Base-by-base conservation (phyloP, 2,113 vertebrate genomes). In the Eurypyga helias region DNA sequence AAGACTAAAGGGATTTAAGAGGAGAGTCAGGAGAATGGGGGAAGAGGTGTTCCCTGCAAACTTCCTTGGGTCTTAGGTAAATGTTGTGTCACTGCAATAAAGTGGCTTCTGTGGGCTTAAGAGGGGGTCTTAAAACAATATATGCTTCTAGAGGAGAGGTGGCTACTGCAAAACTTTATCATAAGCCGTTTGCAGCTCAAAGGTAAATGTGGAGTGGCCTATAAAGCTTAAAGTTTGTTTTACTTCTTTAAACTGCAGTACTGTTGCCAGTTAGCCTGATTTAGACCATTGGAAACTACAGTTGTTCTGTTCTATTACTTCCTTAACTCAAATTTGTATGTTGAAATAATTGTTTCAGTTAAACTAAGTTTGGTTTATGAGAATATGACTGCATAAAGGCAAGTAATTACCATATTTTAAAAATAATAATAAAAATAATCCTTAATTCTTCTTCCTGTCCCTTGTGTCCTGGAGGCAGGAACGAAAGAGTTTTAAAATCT, bases 401-500 rank as follows among this genome's bases (percentile, higher is more conserved):
- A 91, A 90, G 64, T 67, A 87, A 77, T 84, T 91, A 43, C 18
- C 10, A 7, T 79, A 13, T 58, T 94, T 86, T 75, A 5, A 2
- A 57, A 83, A 70, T 71, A 82, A 45, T 52, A 57, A 69, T 26
- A 38, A 91, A 36, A 51, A 9, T 1, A 21, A 13, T 86, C 82
- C 86, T 87, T 93, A 92, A 64, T 94, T 97, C 88, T 93, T 80
- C 19, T 94, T 97, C 62, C 81, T 48, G 21, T 95, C 38, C 48
- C 81, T 85, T 93, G 36, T 92, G 65, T 97, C 48, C 76, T 86
- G 51, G 48, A 97, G 85, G 92, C 25, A 94, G 90, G 67, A 96
- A 95, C 31, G 82, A 85, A 96, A 90, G 21, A 62, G 60, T 96
- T 89, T 84, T 33, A 90, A 96, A 95, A 88, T 87, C 46, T 96